Percentiles rank a stretch among this genome's conserved stretches.
Evolutionary conservation across 2,113 vertebrate species (phyloP).

Genomic region (Clarias magur): DNA sequence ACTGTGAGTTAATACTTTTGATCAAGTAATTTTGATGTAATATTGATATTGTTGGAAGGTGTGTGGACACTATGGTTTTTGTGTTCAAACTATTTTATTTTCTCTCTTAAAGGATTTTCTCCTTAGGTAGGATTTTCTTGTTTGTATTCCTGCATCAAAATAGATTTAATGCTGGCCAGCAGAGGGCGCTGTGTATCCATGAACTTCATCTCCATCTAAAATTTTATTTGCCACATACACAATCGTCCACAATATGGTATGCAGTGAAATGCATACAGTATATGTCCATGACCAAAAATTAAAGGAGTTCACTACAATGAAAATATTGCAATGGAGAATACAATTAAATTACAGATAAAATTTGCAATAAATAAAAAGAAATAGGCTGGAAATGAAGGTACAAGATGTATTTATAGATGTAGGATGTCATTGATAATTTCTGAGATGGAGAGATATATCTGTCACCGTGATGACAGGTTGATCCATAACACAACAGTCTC

Average conservation of each 20-base stretch:
- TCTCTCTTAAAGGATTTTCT: neutral
- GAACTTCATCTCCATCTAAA: neutral
- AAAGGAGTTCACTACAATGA: too few relatives aligned
- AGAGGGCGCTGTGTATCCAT: conserved; percentile 6
- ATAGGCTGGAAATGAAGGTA: too few relatives aligned
- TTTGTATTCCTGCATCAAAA: neutral
- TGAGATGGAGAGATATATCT: conserved; percentile 6
- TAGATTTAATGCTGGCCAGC: conserved; percentile 15
- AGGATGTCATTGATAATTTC: neutral
- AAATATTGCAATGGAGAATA: too few relatives aligned
- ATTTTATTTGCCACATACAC: too few relatives aligned
- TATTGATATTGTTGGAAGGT: neutral
- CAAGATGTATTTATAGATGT: neutral
- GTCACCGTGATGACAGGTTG: conserved; percentile 8
- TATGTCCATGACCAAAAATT: too few relatives aligned
- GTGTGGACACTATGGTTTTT: neutral
- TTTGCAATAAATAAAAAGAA: too few relatives aligned
- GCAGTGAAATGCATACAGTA: too few relatives aligned
- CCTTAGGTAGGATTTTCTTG: neutral
- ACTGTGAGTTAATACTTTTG: too few relatives aligned
- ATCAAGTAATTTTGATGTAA: too few relatives aligned
- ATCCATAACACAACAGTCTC: neutral
- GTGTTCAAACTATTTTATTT: neutral
- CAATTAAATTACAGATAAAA: too few relatives aligned
- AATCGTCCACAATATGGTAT: too few relatives aligned